Conservation (phyloP, 2,888 invertebrate species). For the Amphipyra berbera region DNA sequence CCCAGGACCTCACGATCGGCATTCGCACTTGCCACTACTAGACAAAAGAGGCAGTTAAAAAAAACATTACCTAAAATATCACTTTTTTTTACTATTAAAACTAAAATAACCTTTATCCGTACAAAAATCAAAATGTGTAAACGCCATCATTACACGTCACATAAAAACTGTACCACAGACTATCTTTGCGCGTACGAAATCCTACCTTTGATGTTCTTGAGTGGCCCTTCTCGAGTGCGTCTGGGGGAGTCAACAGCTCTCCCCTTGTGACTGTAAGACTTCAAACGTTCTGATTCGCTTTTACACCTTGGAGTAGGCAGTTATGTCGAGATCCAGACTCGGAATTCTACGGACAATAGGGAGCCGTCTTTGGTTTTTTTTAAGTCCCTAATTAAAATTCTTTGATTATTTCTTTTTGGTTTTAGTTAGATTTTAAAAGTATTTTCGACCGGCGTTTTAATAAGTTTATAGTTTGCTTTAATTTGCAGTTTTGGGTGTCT, state of each 20-base stretch:
- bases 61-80: too few relatives aligned
- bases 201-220: constrained; percentile 81
- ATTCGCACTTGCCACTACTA: too few relatives aligned
- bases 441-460: not conserved
- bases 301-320: constrained; percentile 81
- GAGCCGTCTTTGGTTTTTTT: constrained; percentile 45
- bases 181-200: constrained; percentile 58
- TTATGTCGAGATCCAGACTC: constrained; percentile 60
- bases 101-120: constrained; percentile 14
- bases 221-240: constrained; percentile 80
- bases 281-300: constrained; percentile 84
- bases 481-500: constrained; percentile 9
- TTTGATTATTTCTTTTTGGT: constrained; percentile 45
- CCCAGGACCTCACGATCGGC: too few relatives aligned
- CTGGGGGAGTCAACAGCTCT: constrained; percentile 76
- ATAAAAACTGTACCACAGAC: constrained; percentile 58
- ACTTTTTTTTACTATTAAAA: not conserved
- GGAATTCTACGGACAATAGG: constrained; percentile 53
- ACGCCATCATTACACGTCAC: constrained; percentile 50
- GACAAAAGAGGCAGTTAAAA: too few relatives aligned
- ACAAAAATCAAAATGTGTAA: constrained; percentile 39
- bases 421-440: constrained; percentile 6
- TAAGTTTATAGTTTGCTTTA: constrained; percentile 25
- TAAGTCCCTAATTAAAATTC: constrained; percentile 59
- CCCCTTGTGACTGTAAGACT: constrained; percentile 73